These are phyloP conservation scores for Callaeas wilsoni DNA, from an alignment of 2,113 vertebrate genomes.

Conservation along the genomic window DNA sequence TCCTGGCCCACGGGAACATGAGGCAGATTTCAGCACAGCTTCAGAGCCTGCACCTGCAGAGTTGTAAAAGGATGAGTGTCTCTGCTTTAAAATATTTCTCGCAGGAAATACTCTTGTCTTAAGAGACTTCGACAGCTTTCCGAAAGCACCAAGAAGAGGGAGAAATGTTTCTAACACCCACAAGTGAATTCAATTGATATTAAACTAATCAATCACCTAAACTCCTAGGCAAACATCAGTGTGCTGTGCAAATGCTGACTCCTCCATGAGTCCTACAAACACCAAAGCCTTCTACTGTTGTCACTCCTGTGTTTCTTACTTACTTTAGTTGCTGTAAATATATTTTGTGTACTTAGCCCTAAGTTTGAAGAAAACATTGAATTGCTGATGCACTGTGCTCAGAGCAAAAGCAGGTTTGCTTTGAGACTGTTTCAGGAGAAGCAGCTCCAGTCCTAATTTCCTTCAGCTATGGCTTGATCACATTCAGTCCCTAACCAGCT, in stretches of 20 bases:
- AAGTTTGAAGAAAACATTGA: background rate
- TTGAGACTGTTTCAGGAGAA: background rate
- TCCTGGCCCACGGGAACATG: background rate
- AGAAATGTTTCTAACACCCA: conserved; percentile 20
- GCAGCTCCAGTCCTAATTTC: background rate
- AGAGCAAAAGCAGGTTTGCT: background rate
- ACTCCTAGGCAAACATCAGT: background rate
- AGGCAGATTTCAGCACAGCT: background rate
- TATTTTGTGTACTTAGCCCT: background rate
- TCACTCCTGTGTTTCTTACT: background rate
- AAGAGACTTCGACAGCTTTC: background rate
- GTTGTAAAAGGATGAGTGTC: background rate
- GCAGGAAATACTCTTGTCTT: background rate
- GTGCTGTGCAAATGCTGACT: conserved; percentile 3
- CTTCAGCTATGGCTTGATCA: background rate
- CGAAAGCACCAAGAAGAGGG: background rate
- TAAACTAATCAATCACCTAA: conserved; percentile 50
- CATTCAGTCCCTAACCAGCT: background rate
- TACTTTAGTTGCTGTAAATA: background rate
- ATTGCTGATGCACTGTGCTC: background rate
- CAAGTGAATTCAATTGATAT: conserved; percentile 23
- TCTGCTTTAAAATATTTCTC: background rate
- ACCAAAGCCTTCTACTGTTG: background rate
- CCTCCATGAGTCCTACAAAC: background rate
- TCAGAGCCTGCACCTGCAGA: background rate